Evolutionary conservation across 2,113 vertebrate species (phyloP), one percentile per base, ranked within the genome.

Genomic region (Pithys albifrons): DNA sequence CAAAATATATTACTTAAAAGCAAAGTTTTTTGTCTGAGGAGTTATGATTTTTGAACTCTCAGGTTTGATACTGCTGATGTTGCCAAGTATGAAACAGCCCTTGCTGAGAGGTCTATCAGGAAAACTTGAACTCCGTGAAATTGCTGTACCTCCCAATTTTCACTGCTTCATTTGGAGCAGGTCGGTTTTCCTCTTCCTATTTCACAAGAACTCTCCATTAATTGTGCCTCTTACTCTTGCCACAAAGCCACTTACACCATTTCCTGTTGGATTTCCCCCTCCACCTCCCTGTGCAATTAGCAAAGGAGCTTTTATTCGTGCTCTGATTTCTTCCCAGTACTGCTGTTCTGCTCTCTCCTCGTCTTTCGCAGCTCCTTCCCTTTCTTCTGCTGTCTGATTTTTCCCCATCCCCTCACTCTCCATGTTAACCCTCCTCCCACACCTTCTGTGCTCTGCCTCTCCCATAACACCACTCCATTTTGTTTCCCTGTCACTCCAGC

Each of bases 191-290:
- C 70, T 85, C 52, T 41, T 95, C 45, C 48, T 46, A 24, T 91
- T 93, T 71, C 76, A 75, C 23, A 69, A 85, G 65, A 94, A 88
- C 61, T 25, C 3, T 3, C 41, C 51, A 66, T 91, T 72, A 91
- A 95, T 89, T 93, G 93, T 90, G 70, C 55, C 71, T 9, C 49
- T 78, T 59, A 43, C 48, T 85, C 62, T 66, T 85, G 74, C 49
- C 80, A 85, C 49, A 88, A 89, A 86, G 59, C 55, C 66, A 81
- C 87, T 83, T 45, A 54, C 0, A 86, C 45, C 37, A 43, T 93
- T 95, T 94, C 83, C 92, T 93, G 73, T 29, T 72, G 46, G n/a
- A 70, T 95, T 89, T 92, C 61, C 77, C 58, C 49, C 55, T 83
- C 55, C 39, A 66, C 39, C 85, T 96, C 65, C 61, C 88, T 15